Conservation (phyloP, 2,113 vertebrate genomes). For the Hippocampus abdominalis region DNA sequence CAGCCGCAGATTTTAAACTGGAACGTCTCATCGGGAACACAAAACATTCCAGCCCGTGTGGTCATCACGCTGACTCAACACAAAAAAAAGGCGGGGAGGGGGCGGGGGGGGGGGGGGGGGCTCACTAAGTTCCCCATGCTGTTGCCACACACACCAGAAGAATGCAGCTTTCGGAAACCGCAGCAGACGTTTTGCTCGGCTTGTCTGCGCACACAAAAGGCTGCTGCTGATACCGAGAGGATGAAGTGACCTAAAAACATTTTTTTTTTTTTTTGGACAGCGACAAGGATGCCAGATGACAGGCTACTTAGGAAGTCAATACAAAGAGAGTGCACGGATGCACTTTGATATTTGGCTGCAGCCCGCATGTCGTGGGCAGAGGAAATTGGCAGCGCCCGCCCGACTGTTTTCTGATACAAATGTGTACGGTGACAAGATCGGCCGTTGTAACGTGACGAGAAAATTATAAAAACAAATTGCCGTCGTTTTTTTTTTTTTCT, state of each 20-base stretch:
- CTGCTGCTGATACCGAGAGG: constrained; percentile 22
- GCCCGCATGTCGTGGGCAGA: constrained; percentile 5
- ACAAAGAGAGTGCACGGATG: constrained; percentile 22
- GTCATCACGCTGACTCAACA: constrained; percentile 13
- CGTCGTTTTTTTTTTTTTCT: too few species aligned
- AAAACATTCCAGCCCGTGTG: constrained; percentile 1
- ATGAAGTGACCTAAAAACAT: constrained; percentile 20
- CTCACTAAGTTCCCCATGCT: neutral
- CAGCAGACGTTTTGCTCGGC: neutral
- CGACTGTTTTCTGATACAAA: neutral
- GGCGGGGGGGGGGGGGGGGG: neutral
- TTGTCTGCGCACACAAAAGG: constrained; percentile 4
- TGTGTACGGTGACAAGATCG: neutral
- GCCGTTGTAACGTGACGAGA: neutral
- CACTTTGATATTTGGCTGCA: constrained; percentile 12
- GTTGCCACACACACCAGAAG: neutral
- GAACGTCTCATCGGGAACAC: neutral
- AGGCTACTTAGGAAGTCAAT: constrained; percentile 27
- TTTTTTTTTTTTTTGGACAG: constrained; percentile 31
- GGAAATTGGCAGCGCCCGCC: neutral
- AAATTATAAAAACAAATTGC: neutral
- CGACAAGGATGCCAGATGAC: constrained; percentile 12
- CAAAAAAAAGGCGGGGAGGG: neutral
- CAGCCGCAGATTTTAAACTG: neutral
- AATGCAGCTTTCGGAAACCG: neutral